phyloP scores from a whole-genome alignment of 2,113 vertebrate species.

The Chascanopsetta lugubris region DNA sequence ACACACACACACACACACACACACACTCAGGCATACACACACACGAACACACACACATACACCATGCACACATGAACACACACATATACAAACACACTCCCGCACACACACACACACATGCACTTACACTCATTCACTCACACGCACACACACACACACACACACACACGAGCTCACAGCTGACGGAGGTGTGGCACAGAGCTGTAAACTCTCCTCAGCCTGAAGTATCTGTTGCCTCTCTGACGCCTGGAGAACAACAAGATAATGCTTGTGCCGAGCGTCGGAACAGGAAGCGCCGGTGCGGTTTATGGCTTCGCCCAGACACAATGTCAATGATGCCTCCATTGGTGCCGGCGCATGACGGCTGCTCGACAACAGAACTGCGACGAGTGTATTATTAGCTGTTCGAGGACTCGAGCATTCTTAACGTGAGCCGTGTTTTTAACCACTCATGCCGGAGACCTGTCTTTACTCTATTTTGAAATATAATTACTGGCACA shows the following conservation, averaged over 20 bases:
- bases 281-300: slow-evolving; percentile 39
- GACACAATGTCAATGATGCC: slow-evolving; percentile 38
- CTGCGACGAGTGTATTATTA: slow-evolving; percentile 1
- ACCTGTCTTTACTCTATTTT: neutral
- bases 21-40: too few species aligned
- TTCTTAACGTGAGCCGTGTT: neutral
- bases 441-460: neutral
- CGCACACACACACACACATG: too few species aligned
- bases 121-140: neutral
- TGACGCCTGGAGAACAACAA: slow-evolving; percentile 37
- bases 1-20: too few species aligned
- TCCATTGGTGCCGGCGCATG: slow-evolving; percentile 43
- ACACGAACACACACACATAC: too few species aligned
- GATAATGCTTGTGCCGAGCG: slow-evolving; percentile 43
- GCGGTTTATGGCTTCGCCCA: slow-evolving; percentile 39
- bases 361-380: neutral
- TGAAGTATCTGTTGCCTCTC: slow-evolving; percentile 48
- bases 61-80: neutral
- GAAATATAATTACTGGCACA: slow-evolving; percentile 11
- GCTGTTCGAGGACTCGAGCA: neutral
- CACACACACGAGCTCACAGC: too few species aligned
- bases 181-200: slow-evolving; percentile 11
- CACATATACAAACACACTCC: too few species aligned
- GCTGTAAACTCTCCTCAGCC: slow-evolving; percentile 27
- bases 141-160: too few species aligned